phyloP scores from a whole-genome alignment of 2,888 invertebrate species.

The Tiliacea aurago region DNA sequence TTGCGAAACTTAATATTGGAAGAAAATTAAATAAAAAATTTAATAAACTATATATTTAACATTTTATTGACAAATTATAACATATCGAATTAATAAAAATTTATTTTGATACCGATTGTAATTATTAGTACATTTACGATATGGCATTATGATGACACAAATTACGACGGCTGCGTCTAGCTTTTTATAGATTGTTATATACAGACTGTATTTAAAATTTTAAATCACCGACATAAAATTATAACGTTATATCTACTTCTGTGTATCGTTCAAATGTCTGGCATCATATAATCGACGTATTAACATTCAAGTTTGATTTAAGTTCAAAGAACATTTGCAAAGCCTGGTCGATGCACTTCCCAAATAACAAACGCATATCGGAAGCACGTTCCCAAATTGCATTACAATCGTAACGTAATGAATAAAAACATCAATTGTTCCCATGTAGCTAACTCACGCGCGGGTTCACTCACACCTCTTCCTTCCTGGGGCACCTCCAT shows the following conservation, averaged over 20 bases:
- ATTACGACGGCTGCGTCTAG: slow-evolving; percentile 43
- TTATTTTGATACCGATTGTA: slow-evolving; percentile 52
- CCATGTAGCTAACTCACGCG: slow-evolving; percentile 66
- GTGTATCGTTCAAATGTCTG: slow-evolving; percentile 37
- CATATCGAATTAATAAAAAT: slow-evolving; percentile 58
- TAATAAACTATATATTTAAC: slow-evolving; percentile 55
- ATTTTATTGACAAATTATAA: slow-evolving; percentile 61
- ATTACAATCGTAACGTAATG: slow-evolving; percentile 78
- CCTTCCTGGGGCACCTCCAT: slow-evolving; percentile 85
- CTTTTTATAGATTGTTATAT: slow-evolving; percentile 37
- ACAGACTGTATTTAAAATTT: slow-evolving; percentile 54
- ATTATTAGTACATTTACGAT: slow-evolving; percentile 56
- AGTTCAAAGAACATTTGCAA: slow-evolving; percentile 49
- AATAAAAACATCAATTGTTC: slow-evolving; percentile 75
- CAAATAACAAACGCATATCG: slow-evolving; percentile 76
- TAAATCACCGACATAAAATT: slow-evolving; percentile 51
- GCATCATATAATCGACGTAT: slow-evolving; percentile 23
- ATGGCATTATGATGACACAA: slow-evolving; percentile 47
- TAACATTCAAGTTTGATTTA: slow-evolving; percentile 46
- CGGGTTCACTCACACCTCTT: slow-evolving; percentile 86
- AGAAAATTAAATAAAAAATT: slow-evolving; percentile 54
- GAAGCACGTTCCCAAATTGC: slow-evolving; percentile 84
- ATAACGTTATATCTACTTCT: slow-evolving; percentile 39
- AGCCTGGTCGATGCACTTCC: slow-evolving; percentile 79
- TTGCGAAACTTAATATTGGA: slow-evolving; percentile 48